These are phyloP conservation scores for Corythucha ciliata DNA, from an alignment of 2,888 invertebrate species.

Conservation along the genomic window DNA sequence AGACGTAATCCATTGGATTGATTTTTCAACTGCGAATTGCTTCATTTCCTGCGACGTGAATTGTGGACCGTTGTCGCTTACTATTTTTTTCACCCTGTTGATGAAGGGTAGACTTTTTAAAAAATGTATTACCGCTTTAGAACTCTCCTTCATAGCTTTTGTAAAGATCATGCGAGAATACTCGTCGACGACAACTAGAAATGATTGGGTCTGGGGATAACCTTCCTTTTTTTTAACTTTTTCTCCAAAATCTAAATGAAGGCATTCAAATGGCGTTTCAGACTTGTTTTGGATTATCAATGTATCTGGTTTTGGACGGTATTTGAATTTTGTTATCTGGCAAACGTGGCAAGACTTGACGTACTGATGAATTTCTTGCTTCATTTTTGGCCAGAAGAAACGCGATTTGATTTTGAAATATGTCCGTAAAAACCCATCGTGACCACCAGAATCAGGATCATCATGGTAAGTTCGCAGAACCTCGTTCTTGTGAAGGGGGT, in stretches of 20 bases:
- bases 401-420: background rate
- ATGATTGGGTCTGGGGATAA: background rate
- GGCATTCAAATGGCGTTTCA: background rate
- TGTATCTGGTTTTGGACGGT: background rate
- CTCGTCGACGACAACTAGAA: slow-evolving; percentile 6
- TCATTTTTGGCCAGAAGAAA: slow-evolving; percentile 9
- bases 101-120: background rate
- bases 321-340: slow-evolving; percentile 6
- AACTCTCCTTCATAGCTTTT: slow-evolving; percentile 1
- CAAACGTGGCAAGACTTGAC: slow-evolving; percentile 6
- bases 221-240: slow-evolving; percentile 1
- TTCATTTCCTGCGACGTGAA: too few species aligned
- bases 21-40: too few species aligned
- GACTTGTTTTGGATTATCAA: background rate
- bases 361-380: background rate
- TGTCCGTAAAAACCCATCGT: background rate
- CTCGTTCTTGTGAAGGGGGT: background rate
- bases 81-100: too few species aligned
- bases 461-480: slow-evolving; percentile 8
- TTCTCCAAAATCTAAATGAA: slow-evolving; percentile 7
- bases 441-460: background rate
- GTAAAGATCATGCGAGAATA: background rate
- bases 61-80: too few species aligned
- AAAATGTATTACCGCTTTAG: background rate
- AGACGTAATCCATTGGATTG: too few species aligned